A percentile compares a stretch with the other conserved stretches of the same genome.
These are phyloP conservation scores for Caenorhabditis sp. DNA, from an alignment of 2,888 invertebrate species.

Conservation along the genomic window DNA sequence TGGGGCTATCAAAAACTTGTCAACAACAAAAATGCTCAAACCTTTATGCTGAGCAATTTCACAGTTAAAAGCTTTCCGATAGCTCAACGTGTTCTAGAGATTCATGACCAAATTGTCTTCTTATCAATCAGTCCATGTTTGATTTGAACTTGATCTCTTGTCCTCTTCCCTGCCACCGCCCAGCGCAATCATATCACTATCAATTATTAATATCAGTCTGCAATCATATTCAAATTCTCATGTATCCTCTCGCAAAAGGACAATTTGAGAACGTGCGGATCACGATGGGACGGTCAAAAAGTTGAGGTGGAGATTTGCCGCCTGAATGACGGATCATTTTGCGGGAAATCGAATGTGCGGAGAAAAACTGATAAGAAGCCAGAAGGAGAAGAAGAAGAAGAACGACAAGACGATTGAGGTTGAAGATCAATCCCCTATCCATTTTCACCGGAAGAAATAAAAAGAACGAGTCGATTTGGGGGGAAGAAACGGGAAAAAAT, in stretches of 20 bases:
- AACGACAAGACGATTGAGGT: neutral
- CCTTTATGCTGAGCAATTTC: too few species aligned
- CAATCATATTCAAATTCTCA: slow-evolving; percentile 4
- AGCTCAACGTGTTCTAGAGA: too few species aligned
- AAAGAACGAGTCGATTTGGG: slow-evolving; percentile 2
- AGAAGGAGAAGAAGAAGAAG: neutral
- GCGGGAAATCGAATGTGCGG: slow-evolving; percentile 3
- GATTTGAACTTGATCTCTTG: slow-evolving; percentile 39
- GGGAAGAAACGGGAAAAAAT: neutral
- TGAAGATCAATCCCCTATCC: slow-evolving; percentile 28
- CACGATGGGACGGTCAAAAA: slow-evolving; percentile 22
- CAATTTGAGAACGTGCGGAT: slow-evolving; percentile 43
- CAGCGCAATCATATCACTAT: neutral
- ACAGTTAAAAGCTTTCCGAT: too few species aligned
- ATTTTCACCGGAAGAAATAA: slow-evolving; percentile 35
- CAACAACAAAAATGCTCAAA: too few species aligned
- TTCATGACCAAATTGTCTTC: neutral
- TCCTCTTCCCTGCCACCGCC: neutral
- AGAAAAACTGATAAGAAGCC: slow-evolving; percentile 10
- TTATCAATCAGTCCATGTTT: slow-evolving; percentile 12
- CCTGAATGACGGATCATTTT: slow-evolving; percentile 22
- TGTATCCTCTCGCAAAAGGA: slow-evolving; percentile 18
- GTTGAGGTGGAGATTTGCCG: slow-evolving; percentile 9
- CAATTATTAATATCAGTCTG: slow-evolving; percentile 5
- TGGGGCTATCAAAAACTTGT: too few species aligned